These are phyloP conservation scores for Cossypha heuglini DNA, from an alignment of 2,797 vertebrate genomes.

Conservation along the genomic window DNA sequence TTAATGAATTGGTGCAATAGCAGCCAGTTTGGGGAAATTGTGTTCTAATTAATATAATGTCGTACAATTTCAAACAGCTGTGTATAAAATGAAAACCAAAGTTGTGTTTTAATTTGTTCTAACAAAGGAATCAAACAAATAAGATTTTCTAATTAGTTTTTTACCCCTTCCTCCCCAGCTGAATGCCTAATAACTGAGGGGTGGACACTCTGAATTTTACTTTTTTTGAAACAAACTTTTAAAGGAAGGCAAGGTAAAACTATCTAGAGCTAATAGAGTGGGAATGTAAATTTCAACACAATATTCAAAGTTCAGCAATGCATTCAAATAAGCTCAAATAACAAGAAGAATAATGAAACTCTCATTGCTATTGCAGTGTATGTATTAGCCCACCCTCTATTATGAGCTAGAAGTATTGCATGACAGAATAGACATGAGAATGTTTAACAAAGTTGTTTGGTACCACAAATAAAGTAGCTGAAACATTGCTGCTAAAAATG, in stretches of 20 bases:
- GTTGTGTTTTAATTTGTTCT: background rate
- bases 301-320: background rate
- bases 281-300: background rate
- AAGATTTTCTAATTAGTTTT: background rate
- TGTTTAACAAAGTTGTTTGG: background rate
- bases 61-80: conserved; percentile 21
- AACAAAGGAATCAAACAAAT: background rate
- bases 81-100: conserved; percentile 3
- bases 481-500: background rate
- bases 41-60: conserved; percentile 36
- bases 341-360: background rate
- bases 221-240: background rate
- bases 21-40: background rate
- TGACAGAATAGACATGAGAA: background rate
- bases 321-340: background rate
- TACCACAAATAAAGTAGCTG: background rate
- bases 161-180: background rate
- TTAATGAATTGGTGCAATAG: conserved; percentile 45
- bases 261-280: background rate
- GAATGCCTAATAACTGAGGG: background rate
- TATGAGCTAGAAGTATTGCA: background rate
- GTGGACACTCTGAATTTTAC: background rate
- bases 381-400: background rate
- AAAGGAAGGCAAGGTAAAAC: background rate
- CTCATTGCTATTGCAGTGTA: background rate